Evolutionary conservation across 2,113 vertebrate genomes (phyloP).

Genomic region (Chaenogobius annularis): DNA sequence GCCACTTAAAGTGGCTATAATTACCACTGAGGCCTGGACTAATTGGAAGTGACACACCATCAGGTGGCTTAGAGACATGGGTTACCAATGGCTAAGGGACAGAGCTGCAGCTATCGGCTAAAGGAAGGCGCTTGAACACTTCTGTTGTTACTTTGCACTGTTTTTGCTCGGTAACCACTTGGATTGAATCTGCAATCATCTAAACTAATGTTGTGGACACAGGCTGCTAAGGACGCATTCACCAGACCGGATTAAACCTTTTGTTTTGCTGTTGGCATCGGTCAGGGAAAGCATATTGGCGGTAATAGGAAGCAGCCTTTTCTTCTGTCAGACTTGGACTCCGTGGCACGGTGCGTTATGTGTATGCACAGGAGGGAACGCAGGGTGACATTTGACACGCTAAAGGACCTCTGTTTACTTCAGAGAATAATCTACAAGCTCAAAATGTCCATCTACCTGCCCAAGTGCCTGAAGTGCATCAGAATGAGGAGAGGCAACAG

Average conservation of each 20-base stretch:
- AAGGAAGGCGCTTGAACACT: conserved; percentile 12
- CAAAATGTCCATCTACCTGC: conserved; percentile 78
- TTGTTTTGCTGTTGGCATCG: conserved; percentile 43
- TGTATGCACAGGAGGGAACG: conserved; percentile 43
- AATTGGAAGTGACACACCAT: conserved; percentile 84
- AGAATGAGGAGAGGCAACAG: conserved; percentile 72
- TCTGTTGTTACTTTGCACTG: conserved; percentile 6
- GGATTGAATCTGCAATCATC: conserved; percentile 32
- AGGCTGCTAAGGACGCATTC: conserved; percentile 22
- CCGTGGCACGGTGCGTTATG: conserved; percentile 47
- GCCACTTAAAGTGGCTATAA: conserved; percentile 70
- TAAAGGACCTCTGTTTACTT: conserved; percentile 41
- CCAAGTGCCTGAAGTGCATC: conserved; percentile 77
- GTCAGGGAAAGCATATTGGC: conserved; percentile 17
- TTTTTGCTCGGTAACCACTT: conserved; percentile 24
- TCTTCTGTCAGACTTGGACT: conserved; percentile 17
- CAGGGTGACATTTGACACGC: conserved; percentile 28
- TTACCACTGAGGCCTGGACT: conserved; percentile 66
- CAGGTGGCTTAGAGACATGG: conserved; percentile 72
- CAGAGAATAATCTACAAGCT: conserved; percentile 38
- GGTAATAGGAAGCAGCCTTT: conserved; percentile 6
- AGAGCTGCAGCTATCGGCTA: conserved; percentile 28
- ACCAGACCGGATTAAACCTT: conserved; percentile 56
- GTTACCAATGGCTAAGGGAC: conserved; percentile 29
- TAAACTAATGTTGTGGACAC: conserved; percentile 33